Conservation (phyloP, 2,113 vertebrate species). For the Natator depressus region DNA sequence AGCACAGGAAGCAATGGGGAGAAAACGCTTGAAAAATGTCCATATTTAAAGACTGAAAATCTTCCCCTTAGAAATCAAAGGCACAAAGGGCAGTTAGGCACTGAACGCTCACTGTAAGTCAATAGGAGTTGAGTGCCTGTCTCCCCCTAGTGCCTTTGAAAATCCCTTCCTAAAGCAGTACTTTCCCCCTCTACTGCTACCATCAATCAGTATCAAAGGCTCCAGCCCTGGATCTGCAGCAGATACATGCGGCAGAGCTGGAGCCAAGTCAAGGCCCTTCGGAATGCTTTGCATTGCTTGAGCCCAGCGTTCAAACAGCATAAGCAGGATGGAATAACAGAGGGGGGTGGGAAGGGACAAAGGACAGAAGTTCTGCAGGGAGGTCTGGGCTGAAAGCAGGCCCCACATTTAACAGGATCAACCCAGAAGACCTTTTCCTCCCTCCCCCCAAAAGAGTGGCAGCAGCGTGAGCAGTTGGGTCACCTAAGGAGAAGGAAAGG, state of each 20-base stretch:
- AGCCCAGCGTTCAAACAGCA: too few relatives aligned
- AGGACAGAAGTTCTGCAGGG: neutral
- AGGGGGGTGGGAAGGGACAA: neutral
- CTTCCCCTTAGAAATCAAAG: neutral
- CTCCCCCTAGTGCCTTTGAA: neutral
- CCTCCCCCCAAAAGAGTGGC: neutral
- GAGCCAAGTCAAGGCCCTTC: neutral
- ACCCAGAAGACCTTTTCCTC: neutral
- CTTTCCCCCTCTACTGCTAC: neutral
- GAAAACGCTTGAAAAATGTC: neutral
- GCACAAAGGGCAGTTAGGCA: fast-evolving
- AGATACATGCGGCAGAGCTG: neutral
- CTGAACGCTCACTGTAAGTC: neutral
- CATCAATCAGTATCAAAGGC: neutral
- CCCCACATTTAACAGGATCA: neutral
- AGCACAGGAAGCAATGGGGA: neutral
- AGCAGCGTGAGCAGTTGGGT: neutral
- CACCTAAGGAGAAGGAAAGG: neutral
- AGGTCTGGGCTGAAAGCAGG: neutral
- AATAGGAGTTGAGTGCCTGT: neutral
- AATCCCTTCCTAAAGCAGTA: neutral
- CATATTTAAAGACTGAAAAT: conserved; percentile 6
- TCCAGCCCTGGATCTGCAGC: neutral
- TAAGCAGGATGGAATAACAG: neutral
- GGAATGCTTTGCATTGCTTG: neutral